phyloP scores from a whole-genome alignment of 1,140 invertebrate species.

The Drosophila tropicalis region DNA sequence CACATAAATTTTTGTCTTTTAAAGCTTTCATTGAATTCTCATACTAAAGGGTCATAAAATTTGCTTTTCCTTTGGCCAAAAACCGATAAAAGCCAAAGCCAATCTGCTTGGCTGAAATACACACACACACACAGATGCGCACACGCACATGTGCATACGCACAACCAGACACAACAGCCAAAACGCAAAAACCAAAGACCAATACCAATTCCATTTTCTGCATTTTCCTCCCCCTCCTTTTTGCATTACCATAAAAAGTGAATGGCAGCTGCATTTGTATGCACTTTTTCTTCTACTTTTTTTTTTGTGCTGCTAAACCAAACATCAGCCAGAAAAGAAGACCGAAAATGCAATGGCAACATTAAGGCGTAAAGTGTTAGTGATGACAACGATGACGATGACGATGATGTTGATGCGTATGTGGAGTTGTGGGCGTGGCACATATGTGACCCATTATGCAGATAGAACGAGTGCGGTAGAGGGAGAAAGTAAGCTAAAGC shows the following conservation, averaged over 20 bases:
- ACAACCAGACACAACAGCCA: conserved; percentile 15
- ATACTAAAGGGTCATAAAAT: conserved; percentile 14
- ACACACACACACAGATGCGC: conserved; percentile 6
- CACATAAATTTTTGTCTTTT: conserved; percentile 7
- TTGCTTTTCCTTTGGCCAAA: conserved; percentile 15
- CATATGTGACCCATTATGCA: conserved; percentile 53
- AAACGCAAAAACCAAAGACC: conserved; percentile 13
- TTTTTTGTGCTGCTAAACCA: conserved; percentile 38
- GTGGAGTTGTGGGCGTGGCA: conserved; percentile 14
- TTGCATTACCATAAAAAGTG: conserved; percentile 60
- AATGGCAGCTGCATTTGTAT: conserved; percentile 63
- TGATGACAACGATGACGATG: conserved; percentile 28
- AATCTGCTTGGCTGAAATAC: conserved; percentile 16
- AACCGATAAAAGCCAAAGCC: conserved; percentile 52
- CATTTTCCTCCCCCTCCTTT: conserved; percentile 7
- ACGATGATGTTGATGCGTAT: not conserved
- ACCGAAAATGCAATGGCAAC: conserved; percentile 41
- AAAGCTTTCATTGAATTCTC: conserved; percentile 21
- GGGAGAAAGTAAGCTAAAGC: conserved; percentile 1
- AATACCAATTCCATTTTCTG: conserved; percentile 29
- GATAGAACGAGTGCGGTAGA: conserved; percentile 14
- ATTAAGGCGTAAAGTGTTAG: conserved; percentile 62
- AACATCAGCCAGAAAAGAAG: conserved; percentile 33
- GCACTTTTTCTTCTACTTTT: conserved; percentile 61
- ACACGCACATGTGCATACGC: conserved; percentile 10